Base-by-base conservation (phyloP, 35 echinoderm and acorn worm genomes). In the Apostichopus californicus region DNA sequence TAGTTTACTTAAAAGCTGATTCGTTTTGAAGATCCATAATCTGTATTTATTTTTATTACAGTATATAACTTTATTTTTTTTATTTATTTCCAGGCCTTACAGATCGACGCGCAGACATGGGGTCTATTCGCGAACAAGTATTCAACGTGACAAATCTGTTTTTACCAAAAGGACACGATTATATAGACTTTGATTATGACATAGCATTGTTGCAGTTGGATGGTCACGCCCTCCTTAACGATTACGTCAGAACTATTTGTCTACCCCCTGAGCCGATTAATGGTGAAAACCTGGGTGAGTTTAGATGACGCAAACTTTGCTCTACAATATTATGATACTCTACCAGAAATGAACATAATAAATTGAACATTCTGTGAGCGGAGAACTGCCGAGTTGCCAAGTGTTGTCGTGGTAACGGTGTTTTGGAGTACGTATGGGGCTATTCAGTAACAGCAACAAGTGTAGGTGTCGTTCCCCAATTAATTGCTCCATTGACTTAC, bases 101-200 rank as follows among this genome's bases (percentile, higher is more conserved):
- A 24, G 53, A 95, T 63, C 71, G 96, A 23, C 81, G 86, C 3
- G 57, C 57, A 7, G 94, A 98, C 87, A 81, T 34, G 56, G 91
- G 86, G 18, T 94, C 92, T 18, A 73, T 78, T 54, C 93, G 92
- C 70, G 96, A 95, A 90, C 96, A 98, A 79, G 70, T 85, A 22
- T 92, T 90, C 23, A 60, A 87, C 24, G 86, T 98, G 13, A 91
- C 92, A 26, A 94, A 90, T 26, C 78, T 98, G 9, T 98, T 93
- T 66, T 64, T 98, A 52, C 94, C 96, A 26, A 98, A 98, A 81
- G 88, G 95, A 10, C 94, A 95, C 78, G 94, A 98, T 92, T 98
- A 92, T 79, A 94, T 95, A 65, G 86, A 94, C 66, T 96, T 99
- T 79, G 97, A 99, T 75, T 99, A 99, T 93, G 97, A 99, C 73